Base-by-base conservation (phyloP, 2,113 vertebrate species). In the Dasyornis broadbenti region DNA sequence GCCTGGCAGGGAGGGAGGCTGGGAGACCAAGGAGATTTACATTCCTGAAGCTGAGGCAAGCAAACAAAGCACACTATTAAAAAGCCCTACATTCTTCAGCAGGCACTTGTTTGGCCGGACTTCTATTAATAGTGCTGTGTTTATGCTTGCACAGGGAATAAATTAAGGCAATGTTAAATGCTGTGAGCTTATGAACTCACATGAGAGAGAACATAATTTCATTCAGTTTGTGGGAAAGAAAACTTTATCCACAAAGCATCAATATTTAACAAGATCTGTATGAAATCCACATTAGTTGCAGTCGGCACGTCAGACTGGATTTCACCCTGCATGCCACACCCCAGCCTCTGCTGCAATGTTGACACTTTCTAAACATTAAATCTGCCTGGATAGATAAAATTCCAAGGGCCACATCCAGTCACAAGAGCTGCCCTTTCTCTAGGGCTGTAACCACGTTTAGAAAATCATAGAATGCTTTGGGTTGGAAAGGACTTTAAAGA, bases 21-120 rank as follows among this genome's bases (percentile, higher is more conserved):
- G 47, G 26, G 70, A 96, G 86, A 84, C 4, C 31, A 68, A 65
- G 39, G 88, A 78, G 75, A 86, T 82, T 82, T 90, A 89, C 96
- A 96, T 96, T 97, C 92, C 93, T 93, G 65, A 93, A 87, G 66
- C 90, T 65, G 72, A 91, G 90, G 70, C 64, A 87, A 94, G 95
- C 94, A 97, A 97, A 98, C 96, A 96, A 97, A 97, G 96, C 64
- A 56, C 20, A 18, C 71, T 71, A 56, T 97, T 94, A 82, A 89
- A 80, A 96, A 96, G 82, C 63, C 37, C 60, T 54, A 86, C 94
- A 97, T 96, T 98, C 96, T 97, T 97, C 82, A 90, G 50, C 72
- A 68, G 39, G 50, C 90, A 86, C 85, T 97, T 53, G 5, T 79
- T 96, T 71, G 35, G 70, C 77, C 17, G 3, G 87, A 90, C 82